Evolutionary conservation across 1,140 invertebrate species (phyloP).

Genomic region (Drosophila trapezifrons): DNA sequence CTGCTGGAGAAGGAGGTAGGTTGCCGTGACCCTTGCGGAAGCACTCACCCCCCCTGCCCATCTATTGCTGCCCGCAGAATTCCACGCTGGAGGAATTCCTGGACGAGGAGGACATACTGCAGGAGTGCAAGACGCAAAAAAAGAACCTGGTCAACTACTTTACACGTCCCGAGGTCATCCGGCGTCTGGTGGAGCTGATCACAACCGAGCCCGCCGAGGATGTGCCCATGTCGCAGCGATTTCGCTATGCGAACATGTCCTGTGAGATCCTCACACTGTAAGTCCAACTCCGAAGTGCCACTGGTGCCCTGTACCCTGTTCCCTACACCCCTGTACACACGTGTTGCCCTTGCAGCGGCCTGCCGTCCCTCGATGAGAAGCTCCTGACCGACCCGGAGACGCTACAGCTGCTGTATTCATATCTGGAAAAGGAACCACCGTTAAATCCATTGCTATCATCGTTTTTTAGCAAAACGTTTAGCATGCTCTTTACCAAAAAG

Average conservation of each 20-base stretch:
- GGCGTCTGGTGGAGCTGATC: conserved; percentile 93
- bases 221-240: conserved; percentile 91
- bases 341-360: conserved; percentile 87
- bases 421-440: conserved; percentile 93
- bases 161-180: conserved; percentile 91
- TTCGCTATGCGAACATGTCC: conserved; percentile 96
- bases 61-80: conserved; percentile 87
- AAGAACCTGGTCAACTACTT: conserved; percentile 95
- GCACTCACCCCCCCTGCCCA: neutral
- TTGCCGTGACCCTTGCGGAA: neutral
- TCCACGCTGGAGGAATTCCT: conserved; percentile 94
- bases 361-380: conserved; percentile 93
- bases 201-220: conserved; percentile 93
- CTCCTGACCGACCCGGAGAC: conserved; percentile 91
- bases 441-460: conserved; percentile 97
- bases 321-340: no score
- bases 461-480: conserved; percentile 97
- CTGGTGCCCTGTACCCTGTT: neutral
- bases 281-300: neutral
- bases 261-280: conserved; percentile 94
- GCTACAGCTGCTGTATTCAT: conserved; percentile 93
- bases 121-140: conserved; percentile 97
- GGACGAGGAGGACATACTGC: conserved; percentile 97
- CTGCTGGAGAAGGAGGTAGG: conserved; percentile 90
- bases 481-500: conserved; percentile 92